Percentiles rank a stretch among this genome's conserved stretches.
These are phyloP conservation scores for Crax fasciolata DNA, from an alignment of 2,797 vertebrate species.

Conservation along the genomic window DNA sequence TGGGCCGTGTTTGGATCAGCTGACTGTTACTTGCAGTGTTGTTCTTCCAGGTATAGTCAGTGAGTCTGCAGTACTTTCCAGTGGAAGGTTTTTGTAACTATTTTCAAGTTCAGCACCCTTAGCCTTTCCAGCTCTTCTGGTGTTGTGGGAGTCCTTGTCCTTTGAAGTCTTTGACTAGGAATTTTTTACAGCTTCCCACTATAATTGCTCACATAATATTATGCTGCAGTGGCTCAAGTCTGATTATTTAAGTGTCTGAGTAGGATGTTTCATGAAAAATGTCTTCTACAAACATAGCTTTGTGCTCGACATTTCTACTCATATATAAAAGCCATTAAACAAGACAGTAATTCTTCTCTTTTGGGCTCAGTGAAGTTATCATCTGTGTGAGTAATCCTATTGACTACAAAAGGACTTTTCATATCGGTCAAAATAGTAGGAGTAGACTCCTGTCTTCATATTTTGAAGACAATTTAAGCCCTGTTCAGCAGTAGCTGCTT, in stretches of 20 bases:
- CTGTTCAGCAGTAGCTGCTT: neutral
- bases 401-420: neutral
- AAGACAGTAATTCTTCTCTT: slow-evolving; percentile 16
- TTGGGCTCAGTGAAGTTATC: neutral
- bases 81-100: neutral
- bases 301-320: slow-evolving; percentile 22
- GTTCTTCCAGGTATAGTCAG: neutral
- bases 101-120: neutral
- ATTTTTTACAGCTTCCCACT: neutral
- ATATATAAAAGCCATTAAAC: neutral
- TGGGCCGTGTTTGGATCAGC: neutral
- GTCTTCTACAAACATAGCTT: neutral
- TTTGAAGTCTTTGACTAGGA: neutral
- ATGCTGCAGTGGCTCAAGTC: neutral
- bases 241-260: neutral
- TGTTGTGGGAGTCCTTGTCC: neutral
- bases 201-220: neutral
- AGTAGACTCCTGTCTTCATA: neutral
- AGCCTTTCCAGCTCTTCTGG: neutral
- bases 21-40: neutral
- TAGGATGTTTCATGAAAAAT: slow-evolving; percentile 2
- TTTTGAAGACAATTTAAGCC: neutral
- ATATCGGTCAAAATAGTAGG: neutral
- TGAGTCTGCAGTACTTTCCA: neutral
- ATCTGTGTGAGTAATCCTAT: neutral